Evolutionary conservation across 2,113 vertebrate species (phyloP).

Genomic region (Micromys minutus): DNA sequence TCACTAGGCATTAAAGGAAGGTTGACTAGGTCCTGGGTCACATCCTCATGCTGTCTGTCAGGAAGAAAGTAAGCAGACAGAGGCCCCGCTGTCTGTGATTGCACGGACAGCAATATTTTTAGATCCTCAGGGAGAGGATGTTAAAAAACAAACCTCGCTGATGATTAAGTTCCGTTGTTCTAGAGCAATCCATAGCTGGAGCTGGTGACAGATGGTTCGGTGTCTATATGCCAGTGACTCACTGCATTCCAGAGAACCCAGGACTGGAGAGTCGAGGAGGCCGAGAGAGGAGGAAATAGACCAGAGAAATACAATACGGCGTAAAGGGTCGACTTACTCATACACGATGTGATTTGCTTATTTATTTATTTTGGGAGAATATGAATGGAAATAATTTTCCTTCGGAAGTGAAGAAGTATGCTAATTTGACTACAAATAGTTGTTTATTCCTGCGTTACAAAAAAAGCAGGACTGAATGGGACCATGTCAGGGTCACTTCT

Average conservation of each 20-base stretch:
- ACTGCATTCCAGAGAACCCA: background rate
- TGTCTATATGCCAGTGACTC: background rate
- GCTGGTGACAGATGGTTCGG: background rate
- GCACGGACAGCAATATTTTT: background rate
- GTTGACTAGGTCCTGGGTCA: background rate
- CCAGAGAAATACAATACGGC: background rate
- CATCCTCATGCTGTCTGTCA: background rate
- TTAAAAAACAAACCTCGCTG: background rate
- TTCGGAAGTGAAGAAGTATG: conserved; percentile 34
- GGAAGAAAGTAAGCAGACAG: background rate
- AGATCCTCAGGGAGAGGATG: background rate
- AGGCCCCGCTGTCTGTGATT: background rate
- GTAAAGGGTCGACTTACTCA: background rate
- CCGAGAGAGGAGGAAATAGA: background rate
- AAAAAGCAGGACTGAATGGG: background rate
- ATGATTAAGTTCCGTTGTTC: background rate
- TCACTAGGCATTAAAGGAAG: background rate
- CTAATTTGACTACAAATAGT: background rate
- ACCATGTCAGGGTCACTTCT: background rate
- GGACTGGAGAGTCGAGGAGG: background rate
- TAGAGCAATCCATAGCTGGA: background rate
- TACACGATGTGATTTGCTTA: background rate
- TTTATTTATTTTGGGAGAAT: background rate
- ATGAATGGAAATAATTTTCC: background rate
- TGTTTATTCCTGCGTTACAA: background rate